A percentile compares a stretch with the other conserved stretches of the same genome.
phyloP scores from a whole-genome alignment of 2,888 invertebrate species.

The Tigriopus californicus region DNA sequence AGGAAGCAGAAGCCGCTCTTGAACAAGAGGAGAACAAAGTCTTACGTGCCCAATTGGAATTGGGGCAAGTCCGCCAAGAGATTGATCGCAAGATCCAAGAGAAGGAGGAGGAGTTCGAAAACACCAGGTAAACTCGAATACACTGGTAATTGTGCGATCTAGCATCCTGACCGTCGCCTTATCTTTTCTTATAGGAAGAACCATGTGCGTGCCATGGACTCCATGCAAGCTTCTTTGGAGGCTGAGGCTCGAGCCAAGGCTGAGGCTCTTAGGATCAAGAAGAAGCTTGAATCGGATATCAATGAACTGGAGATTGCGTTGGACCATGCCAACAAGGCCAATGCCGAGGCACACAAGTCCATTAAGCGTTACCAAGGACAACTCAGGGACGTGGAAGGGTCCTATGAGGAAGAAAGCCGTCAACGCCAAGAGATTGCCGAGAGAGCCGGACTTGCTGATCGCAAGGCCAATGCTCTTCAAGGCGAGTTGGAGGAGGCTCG shows the following conservation, averaged over 20 bases:
- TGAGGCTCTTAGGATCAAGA: slow-evolving; percentile 40
- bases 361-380: slow-evolving; percentile 27
- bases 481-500: slow-evolving; percentile 97
- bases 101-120: slow-evolving; percentile 83
- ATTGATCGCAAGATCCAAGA: slow-evolving; percentile 98
- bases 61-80: slow-evolving; percentile 95
- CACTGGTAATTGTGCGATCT: neutral
- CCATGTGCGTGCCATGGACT: slow-evolving; percentile 97
- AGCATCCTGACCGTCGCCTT: neutral
- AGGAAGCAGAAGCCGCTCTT: slow-evolving; percentile 39
- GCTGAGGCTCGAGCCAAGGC: slow-evolving; percentile 38
- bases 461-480: slow-evolving; percentile 88
- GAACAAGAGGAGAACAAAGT: slow-evolving; percentile 38
- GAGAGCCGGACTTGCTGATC: slow-evolving; percentile 89
- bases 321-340: slow-evolving; percentile 36
- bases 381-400: neutral
- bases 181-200: slow-evolving; percentile 45
- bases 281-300: slow-evolving; percentile 42
- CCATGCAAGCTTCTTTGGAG: slow-evolving; percentile 43
- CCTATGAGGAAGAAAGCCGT: slow-evolving; percentile 13
- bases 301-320: slow-evolving; percentile 41
- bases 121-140: slow-evolving; percentile 29
- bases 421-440: slow-evolving; percentile 61
- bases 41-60: slow-evolving; percentile 77
- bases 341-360: slow-evolving; percentile 36